Evolutionary conservation across 2,888 invertebrate species (phyloP).

Genomic region (Lottia scabra): DNA sequence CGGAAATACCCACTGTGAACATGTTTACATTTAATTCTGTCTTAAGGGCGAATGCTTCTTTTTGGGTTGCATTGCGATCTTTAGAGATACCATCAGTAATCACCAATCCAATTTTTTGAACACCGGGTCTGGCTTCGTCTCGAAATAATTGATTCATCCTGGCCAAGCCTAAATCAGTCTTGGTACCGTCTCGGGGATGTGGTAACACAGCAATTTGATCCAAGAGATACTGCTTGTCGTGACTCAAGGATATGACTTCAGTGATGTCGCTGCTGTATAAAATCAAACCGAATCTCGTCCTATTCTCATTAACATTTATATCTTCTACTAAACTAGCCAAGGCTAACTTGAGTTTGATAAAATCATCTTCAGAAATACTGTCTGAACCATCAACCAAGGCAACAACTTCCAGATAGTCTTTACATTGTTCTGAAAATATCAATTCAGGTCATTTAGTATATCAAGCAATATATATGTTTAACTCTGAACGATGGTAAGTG

Average conservation of each 20-base stretch:
- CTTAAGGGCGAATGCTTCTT: slow-evolving; percentile 40
- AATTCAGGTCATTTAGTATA: too few species aligned
- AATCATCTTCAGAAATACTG: not conserved
- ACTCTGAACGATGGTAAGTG: too few species aligned
- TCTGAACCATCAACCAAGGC: not conserved
- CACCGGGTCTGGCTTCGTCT: slow-evolving; percentile 5
- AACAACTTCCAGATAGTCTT: not conserved
- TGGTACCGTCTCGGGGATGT: slow-evolving; percentile 1
- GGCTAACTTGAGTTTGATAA: not conserved
- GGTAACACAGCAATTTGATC: not conserved
- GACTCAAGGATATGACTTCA: not conserved
- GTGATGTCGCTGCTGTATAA: slow-evolving; percentile 4
- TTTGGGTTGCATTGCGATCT: slow-evolving; percentile 50
- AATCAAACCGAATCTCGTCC: not conserved
- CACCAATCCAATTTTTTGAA: slow-evolving; percentile 62
- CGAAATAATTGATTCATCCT: slow-evolving; percentile 1
- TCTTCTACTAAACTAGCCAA: not conserved
- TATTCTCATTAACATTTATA: not conserved
- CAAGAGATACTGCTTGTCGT: not conserved
- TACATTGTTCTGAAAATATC: not conserved
- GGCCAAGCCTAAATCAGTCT: not conserved
- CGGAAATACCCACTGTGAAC: not conserved
- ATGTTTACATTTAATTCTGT: not conserved
- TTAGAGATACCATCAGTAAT: slow-evolving; percentile 66
- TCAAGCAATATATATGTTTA: too few species aligned